A percentile compares a stretch with the other conserved stretches of the same genome.
Conservation (phyloP, 2,888 invertebrate species). For the Chrysolina haemoptera region DNA sequence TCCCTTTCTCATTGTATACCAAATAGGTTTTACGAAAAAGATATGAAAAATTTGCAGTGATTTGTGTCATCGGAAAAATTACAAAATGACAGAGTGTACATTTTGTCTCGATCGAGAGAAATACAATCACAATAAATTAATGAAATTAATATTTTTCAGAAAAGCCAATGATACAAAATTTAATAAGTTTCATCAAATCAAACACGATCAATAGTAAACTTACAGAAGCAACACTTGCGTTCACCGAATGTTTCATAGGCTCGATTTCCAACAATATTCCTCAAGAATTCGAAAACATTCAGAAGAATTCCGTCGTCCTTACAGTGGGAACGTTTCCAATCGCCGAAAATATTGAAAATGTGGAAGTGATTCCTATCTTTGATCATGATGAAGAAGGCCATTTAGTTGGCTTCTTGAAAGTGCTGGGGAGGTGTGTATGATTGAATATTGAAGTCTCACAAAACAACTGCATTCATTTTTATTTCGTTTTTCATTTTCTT, state of each 20-base stretch:
- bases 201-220: conserved; percentile 65
- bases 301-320: conserved; percentile 57
- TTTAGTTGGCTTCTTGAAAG: conserved; percentile 35
- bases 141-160: conserved; percentile 26
- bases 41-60: too few species aligned
- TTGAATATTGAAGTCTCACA: not conserved
- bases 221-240: conserved; percentile 71
- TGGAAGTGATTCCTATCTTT: conserved; percentile 31
- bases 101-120: too few species aligned
- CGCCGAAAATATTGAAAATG: conserved; percentile 22
- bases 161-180: conserved; percentile 32
- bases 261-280: conserved; percentile 61
- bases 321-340: conserved; percentile 40
- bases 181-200: conserved; percentile 44
- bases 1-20: too few species aligned
- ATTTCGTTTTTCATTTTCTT: too few species aligned
- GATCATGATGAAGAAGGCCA: conserved; percentile 19
- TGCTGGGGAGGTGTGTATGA: conserved; percentile 43
- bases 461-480: too few species aligned
- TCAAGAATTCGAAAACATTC: conserved; percentile 20
- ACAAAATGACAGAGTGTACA: too few species aligned
- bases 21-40: too few species aligned
- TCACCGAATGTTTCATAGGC: conserved; percentile 91
- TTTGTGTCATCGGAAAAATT: too few species aligned
- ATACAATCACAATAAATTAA: too few species aligned